phyloP scores from a whole-genome alignment of 2,113 vertebrate genomes.

The Sardina pilchardus region DNA sequence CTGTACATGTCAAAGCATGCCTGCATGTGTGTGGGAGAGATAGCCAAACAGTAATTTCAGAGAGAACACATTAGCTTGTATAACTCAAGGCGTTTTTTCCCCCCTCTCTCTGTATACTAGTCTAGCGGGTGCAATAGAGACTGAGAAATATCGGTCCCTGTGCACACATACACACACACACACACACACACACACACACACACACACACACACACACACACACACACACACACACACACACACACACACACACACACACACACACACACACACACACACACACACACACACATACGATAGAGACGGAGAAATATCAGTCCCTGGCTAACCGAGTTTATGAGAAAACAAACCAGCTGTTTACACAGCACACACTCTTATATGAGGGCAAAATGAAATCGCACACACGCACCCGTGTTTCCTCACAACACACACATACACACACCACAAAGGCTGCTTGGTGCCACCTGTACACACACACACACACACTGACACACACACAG shows the following conservation, averaged over 20 bases:
- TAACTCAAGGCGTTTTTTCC: slow-evolving; percentile 25
- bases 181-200: too few species aligned
- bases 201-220: too few species aligned
- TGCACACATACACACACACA: too few species aligned
- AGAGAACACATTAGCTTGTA: slow-evolving; percentile 13
- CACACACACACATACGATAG: too few species aligned
- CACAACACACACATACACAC: background rate
- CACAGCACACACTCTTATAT: background rate
- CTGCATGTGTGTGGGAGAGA: background rate
- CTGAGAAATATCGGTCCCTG: background rate
- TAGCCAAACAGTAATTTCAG: slow-evolving; percentile 33
- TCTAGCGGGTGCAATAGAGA: background rate
- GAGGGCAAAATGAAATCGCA: background rate
- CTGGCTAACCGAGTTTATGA: slow-evolving; percentile 1
- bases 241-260: too few species aligned
- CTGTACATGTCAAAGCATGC: background rate
- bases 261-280: too few species aligned
- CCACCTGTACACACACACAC: background rate
- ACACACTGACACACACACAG: background rate
- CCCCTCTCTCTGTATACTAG: background rate
- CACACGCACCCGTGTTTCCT: background rate
- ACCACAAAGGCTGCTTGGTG: background rate
- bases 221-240: too few species aligned
- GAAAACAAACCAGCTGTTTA: slow-evolving; percentile 8
- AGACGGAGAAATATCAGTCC: background rate